Percentiles rank a stretch among this genome's conserved stretches.
These are phyloP conservation scores for Matsumurasca onukii DNA, from an alignment of 1,140 invertebrate species.

Conservation along the genomic window DNA sequence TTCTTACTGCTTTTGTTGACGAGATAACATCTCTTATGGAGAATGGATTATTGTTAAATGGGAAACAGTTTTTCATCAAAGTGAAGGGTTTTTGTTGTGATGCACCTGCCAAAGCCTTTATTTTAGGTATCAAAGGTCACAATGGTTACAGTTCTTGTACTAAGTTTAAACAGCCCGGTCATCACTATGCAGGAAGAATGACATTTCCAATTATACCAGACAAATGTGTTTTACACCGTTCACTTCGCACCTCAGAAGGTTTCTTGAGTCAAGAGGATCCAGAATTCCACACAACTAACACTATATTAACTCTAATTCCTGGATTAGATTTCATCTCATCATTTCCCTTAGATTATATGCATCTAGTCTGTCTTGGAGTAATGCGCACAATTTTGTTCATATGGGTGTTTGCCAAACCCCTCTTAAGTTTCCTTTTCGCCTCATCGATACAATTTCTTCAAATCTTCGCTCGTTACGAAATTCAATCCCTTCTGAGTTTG, in stretches of 20 bases:
- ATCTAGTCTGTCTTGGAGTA: conserved; percentile 49
- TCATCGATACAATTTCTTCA: conserved; percentile 27
- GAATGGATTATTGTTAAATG: conserved; percentile 31
- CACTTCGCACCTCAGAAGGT: conserved; percentile 38
- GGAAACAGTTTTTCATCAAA: conserved; percentile 30
- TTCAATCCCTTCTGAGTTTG: conserved; percentile 41
- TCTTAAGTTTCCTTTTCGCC: background rate
- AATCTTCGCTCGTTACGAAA: conserved; percentile 29
- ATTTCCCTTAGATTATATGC: conserved; percentile 37
- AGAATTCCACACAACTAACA: conserved; percentile 44
- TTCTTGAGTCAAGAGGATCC: conserved; percentile 41
- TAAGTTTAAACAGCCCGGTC: conserved; percentile 41
- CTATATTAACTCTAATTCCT: conserved; percentile 40
- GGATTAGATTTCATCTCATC: conserved; percentile 44
- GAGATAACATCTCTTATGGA: conserved; percentile 34
- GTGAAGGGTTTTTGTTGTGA: conserved; percentile 41
- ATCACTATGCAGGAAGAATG: conserved; percentile 37
- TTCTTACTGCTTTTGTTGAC: conserved; percentile 39
- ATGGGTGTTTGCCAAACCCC: conserved; percentile 39
- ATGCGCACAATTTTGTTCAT: conserved; percentile 45
- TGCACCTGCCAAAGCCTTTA: conserved; percentile 41
- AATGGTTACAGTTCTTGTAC: conserved; percentile 39
- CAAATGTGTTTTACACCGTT: conserved; percentile 32
- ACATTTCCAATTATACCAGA: too few species aligned
- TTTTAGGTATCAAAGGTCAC: conserved; percentile 40